phyloP scores from a whole-genome alignment of 2,113 vertebrate species.

The Butorides virescens region DNA sequence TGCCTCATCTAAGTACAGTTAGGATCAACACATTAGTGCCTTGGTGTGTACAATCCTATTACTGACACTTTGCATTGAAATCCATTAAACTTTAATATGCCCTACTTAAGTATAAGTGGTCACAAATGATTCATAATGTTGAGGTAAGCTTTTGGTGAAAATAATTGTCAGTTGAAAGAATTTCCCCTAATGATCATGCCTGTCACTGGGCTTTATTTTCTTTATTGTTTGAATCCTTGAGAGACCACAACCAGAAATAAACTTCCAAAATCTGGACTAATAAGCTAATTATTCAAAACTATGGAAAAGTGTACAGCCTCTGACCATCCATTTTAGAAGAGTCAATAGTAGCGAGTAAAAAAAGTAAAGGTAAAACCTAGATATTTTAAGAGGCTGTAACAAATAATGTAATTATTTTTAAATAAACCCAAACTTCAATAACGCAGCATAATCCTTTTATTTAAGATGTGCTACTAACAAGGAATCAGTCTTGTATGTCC shows the following conservation, averaged over 20 bases:
- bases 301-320: not conserved
- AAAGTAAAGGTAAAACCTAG: not conserved
- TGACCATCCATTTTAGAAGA: conserved; percentile 48
- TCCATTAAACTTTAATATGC: conserved; percentile 75
- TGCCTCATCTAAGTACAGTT: conserved; percentile 64
- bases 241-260: conserved; percentile 5
- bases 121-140: conserved; percentile 73
- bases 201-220: conserved; percentile 53
- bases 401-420: not conserved
- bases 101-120: conserved; percentile 69
- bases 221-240: not conserved
- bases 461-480: not conserved
- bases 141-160: conserved; percentile 66
- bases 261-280: not conserved
- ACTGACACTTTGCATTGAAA: conserved; percentile 55
- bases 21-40: conserved; percentile 68
- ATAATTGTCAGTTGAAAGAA: conserved; percentile 55
- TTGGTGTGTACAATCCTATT: conserved; percentile 34
- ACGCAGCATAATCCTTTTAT: not conserved
- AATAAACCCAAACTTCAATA: not conserved
- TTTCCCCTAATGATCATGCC: conserved; percentile 38
- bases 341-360: not conserved
- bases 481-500: not conserved
- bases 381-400: not conserved
- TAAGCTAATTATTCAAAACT: not conserved